Conservation (phyloP, 2,888 invertebrate species). For the Orthonychiurus folsomi region DNA sequence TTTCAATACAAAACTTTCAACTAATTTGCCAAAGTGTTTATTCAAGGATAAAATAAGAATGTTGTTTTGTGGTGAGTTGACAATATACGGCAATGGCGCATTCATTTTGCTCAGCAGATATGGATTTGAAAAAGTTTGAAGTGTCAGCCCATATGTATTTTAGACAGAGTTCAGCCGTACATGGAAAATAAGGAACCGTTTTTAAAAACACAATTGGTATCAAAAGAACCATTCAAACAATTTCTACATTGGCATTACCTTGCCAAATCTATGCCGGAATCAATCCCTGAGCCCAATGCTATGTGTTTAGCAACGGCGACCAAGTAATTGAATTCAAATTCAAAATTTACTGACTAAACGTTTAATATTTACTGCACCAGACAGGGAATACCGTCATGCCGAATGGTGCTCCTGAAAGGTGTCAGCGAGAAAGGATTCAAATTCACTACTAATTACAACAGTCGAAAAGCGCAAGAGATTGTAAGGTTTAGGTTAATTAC, state of each 20-base stretch:
- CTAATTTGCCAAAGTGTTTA: no score
- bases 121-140: no score
- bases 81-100: no score
- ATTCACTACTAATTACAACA: constrained; percentile 90
- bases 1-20: no score
- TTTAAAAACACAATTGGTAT: no score
- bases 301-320: constrained; percentile 81
- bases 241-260: constrained; percentile 79
- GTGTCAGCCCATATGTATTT: no score
- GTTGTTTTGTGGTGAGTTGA: no score
- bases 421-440: constrained; percentile 78
- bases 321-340: constrained; percentile 54
- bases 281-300: constrained; percentile 81
- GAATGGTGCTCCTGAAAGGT: constrained; percentile 84
- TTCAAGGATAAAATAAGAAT: no score
- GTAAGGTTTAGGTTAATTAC: no score
- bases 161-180: no score
- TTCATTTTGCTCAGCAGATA: no score
- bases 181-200: no score
- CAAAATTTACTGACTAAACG: background rate
- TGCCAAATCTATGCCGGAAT: constrained; percentile 59
- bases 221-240: constrained; percentile 76
- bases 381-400: constrained; percentile 72
- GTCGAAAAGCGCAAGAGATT: constrained; percentile 84
- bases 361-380: constrained; percentile 45